Conservation (phyloP, 2,888 invertebrate genomes). For the Patella depressa region DNA sequence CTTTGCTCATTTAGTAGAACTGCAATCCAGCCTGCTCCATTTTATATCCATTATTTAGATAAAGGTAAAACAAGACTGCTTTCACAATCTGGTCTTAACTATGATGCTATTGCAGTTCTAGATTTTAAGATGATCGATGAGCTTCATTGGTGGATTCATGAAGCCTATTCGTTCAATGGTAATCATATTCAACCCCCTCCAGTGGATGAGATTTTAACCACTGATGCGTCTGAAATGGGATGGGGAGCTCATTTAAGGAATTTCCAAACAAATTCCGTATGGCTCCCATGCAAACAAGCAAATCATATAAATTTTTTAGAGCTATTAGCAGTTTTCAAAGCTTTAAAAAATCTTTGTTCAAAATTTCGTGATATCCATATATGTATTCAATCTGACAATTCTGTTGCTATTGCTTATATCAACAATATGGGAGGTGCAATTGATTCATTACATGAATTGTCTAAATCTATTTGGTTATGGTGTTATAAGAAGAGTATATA, state of each 20-base stretch:
- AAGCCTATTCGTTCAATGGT: background rate
- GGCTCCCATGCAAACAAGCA: background rate
- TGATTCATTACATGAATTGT: background rate
- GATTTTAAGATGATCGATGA: background rate
- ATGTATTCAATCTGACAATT: constrained; percentile 23
- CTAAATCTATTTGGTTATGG: constrained; percentile 30
- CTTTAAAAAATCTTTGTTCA: background rate
- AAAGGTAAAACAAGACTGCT: background rate
- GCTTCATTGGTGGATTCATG: background rate
- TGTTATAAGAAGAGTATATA: constrained; percentile 25
- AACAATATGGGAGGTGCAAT: constrained; percentile 28
- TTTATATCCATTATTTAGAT: background rate
- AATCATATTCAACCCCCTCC: background rate
- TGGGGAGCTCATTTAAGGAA: too few relatives aligned
- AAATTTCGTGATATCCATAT: background rate
- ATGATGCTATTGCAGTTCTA: background rate
- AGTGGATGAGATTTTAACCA: background rate
- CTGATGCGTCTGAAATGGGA: too few relatives aligned
- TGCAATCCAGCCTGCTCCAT: background rate
- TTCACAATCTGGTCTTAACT: background rate
- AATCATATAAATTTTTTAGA: background rate
- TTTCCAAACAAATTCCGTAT: background rate
- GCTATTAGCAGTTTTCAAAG: background rate
- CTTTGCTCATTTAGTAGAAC: background rate
- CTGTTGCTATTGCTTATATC: constrained; percentile 33